Evolutionary conservation across 2,888 invertebrate species (phyloP), one percentile per base, ranked within the genome.

Genomic region (Megastigmus dorsalis): DNA sequence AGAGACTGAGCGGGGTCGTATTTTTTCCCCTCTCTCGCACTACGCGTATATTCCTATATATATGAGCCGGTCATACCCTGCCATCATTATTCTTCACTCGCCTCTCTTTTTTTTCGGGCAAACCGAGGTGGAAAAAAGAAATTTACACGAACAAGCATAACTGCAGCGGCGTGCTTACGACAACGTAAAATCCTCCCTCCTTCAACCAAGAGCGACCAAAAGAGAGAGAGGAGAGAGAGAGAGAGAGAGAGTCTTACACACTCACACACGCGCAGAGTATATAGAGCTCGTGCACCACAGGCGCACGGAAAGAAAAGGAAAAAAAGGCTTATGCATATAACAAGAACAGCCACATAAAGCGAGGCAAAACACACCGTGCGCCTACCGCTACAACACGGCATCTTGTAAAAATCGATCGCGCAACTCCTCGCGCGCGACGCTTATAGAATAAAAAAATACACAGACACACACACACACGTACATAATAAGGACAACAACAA

Each of bases 401-500:
- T 73, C 59, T 66, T 66, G 59, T 66, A 66, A 69, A 69, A 69
- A 73, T 73, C 72, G 72, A 73, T 73, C 66, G 66, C 18, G n/a
- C 36, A 30, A 36, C 45, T 54, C 33, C 15, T 23, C 50, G n/a
- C 30, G 13, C 50, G n/a, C 30, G 13, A 23, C 43, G 63, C 15
- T 50, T 57, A 48, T 38, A 71, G 43, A 60, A 62, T 62, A n/a
- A 45, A 36, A 38, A 65, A 52, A 62, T n/a, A 20, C 1, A 13
- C 15, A 30, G 5, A 2, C 9, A 50, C n/a, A n/a, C n/a, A n/a
- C n/a, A n/a, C n/a, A n/a, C n/a, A n/a, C n/a, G n/a, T 1, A 63
- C 3, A 33, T 10, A 54, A 30, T 20, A 41, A 26, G 18, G 23
- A 30, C 20, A 7, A 4, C 30, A n/a, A 18, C 5, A n/a, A 15